These are phyloP conservation scores for Aporophyla lueneburgensis DNA, from an alignment of 2,888 invertebrate genomes.

Conservation along the genomic window DNA sequence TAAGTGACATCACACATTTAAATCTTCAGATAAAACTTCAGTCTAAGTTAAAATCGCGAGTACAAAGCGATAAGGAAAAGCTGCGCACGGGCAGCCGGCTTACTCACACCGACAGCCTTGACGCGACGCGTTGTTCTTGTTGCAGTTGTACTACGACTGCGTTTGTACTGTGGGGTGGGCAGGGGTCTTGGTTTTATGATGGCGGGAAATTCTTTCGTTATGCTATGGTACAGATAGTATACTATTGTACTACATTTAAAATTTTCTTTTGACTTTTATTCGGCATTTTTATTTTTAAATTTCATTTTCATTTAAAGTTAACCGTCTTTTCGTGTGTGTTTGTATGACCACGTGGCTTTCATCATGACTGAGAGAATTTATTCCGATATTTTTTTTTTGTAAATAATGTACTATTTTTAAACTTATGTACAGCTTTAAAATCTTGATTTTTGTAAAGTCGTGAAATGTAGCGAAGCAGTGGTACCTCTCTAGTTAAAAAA, in stretches of 20 bases:
- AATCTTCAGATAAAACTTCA: conserved; percentile 24
- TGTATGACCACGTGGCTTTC: background rate
- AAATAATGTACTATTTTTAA: background rate
- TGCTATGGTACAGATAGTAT: background rate
- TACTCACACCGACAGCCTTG: conserved; percentile 61
- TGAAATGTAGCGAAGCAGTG: background rate
- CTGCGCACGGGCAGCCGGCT: conserved; percentile 60
- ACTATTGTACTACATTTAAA: background rate
- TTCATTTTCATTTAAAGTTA: background rate
- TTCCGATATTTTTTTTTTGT: background rate
- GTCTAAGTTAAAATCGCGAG: conserved; percentile 44
- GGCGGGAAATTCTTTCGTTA: background rate
- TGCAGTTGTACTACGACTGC: conserved; percentile 27
- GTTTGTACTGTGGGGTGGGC: background rate
- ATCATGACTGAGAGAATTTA: background rate
- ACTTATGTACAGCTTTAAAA: background rate
- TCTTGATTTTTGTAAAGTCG: background rate
- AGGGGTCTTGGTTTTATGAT: background rate
- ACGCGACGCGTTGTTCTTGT: conserved; percentile 42
- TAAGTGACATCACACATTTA: conserved; percentile 11
- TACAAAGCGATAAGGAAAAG: conserved; percentile 67
- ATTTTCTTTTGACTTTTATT: background rate
- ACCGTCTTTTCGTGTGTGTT: background rate
- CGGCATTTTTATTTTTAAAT: background rate
- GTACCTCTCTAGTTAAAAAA: background rate